phyloP scores from a whole-genome alignment of 2,888 invertebrate species.

The Lycophotia porphyrea region DNA sequence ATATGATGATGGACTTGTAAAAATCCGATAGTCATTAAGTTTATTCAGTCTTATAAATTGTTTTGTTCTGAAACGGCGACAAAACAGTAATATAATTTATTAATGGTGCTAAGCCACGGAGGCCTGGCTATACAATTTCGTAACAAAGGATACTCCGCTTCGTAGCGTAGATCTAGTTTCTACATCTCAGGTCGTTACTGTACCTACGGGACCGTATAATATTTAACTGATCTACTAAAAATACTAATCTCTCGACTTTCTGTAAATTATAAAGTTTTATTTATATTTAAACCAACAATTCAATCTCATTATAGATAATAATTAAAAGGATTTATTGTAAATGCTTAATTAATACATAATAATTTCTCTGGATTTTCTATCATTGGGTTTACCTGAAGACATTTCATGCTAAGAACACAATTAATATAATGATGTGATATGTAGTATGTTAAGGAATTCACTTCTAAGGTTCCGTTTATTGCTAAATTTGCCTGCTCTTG shows the following conservation, averaged over 20 bases:
- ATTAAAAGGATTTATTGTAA: not conserved
- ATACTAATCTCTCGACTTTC: constrained; percentile 24
- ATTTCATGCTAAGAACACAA: constrained; percentile 1
- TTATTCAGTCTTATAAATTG: not conserved
- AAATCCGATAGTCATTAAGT: not conserved
- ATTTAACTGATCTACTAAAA: constrained; percentile 33
- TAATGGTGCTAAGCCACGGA: too few species aligned
- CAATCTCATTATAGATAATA: not conserved
- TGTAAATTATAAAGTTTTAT: not conserved
- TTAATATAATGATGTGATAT: not conserved
- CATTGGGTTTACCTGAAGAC: not conserved
- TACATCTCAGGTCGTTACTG: constrained; percentile 53
- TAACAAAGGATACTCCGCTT: constrained; percentile 42
- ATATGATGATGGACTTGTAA: not conserved
- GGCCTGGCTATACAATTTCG: constrained; percentile 11
- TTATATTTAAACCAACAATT: constrained; percentile 2
- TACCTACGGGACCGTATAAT: constrained; percentile 43
- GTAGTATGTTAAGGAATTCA: not conserved
- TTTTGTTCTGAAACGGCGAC: constrained; percentile 7
- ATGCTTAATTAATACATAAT: not conserved
- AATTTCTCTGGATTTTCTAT: constrained; percentile 14
- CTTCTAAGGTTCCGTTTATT: not conserved
- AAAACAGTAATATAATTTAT: not conserved
- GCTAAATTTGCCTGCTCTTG: too few species aligned
- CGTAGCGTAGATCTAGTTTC: constrained; percentile 46